Base-by-base conservation (phyloP, 2,797 vertebrate species). In the Poeciliopsis infans region DNA sequence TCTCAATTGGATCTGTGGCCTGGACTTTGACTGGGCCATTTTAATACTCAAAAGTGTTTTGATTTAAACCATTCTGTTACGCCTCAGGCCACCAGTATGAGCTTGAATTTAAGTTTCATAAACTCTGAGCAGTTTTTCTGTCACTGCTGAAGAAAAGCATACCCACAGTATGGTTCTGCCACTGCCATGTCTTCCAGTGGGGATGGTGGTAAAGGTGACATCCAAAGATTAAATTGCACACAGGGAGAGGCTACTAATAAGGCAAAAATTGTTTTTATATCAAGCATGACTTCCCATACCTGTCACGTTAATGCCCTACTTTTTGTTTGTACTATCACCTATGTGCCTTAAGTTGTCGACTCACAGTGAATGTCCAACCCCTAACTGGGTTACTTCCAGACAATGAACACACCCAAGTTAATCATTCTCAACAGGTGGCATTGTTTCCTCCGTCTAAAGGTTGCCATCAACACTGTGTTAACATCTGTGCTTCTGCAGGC, bases 331-430 rank as follows among this genome's bases (percentile, higher is more conserved):
- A 69, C 66, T 41, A 68, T 68, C 64, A 68, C 36, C 36, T 41
- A n/a, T n/a, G 25, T 55, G 10, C 25, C 45, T 59, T 47, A 28
- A 33, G 70, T 15, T 51, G 57, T 3, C 78, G 31, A 49, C 72
- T 79, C 23, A 77, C 28, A 61, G 77, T 79, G 18, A 31, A 72
- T 31, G 43, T 36, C 76, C 73, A 53, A 23, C 31, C 3, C 49
- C 47, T 0, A 76, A 51, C 71, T 6, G 23, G 47, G 75, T 76
- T 85, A 61, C 83, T 86, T 86, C 71, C 47, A 47, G 57, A 74
- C 57, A 75, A 51, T 75, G 39, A 84, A 86, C 91, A 86, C 86
- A 75, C 82, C 87, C 71, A 41, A 61, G 91, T 90, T 91, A 93
- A 92, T 92, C 53, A 91, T 94, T 91, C 79, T 55, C 70, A n/a